These are phyloP conservation scores for Pycnomerus fuliginosus DNA, from an alignment of 2,888 invertebrate genomes.

Conservation along the genomic window DNA sequence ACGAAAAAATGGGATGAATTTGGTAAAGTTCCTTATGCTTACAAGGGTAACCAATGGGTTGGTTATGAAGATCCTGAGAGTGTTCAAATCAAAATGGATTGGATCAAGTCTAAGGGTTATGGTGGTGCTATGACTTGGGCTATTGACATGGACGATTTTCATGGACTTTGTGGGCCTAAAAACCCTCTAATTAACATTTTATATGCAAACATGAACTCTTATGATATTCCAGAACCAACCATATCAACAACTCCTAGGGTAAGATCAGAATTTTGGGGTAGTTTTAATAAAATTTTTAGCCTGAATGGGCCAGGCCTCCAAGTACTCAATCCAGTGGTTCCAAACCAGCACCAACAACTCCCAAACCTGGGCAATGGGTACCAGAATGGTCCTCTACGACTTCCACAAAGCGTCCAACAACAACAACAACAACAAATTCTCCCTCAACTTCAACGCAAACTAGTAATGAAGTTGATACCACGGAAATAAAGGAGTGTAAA, in stretches of 20 bases:
- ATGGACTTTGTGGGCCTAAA: constrained; percentile 75
- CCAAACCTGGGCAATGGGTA: constrained; percentile 41
- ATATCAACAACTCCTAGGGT: constrained; percentile 68
- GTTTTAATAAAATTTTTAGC: constrained; percentile 55
- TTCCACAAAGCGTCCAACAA: constrained; percentile 25
- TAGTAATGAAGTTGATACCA: constrained; percentile 33
- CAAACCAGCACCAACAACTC: constrained; percentile 33
- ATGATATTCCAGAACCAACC: constrained; percentile 67
- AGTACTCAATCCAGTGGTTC: constrained; percentile 61
- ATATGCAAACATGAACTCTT: constrained; percentile 69
- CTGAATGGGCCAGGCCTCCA: constrained; percentile 80
- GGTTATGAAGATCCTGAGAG: constrained; percentile 84
- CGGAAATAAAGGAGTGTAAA: constrained; percentile 58
- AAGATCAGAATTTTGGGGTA: constrained; percentile 38
- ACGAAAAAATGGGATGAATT: constrained; percentile 79
- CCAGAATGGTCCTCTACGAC: constrained; percentile 31
- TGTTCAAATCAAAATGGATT: constrained; percentile 87
- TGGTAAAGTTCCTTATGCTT: constrained; percentile 83
- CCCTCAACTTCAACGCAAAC: constrained; percentile 15
- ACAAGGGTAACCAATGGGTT: constrained; percentile 84
- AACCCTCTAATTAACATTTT: constrained; percentile 75
- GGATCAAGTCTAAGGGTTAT: constrained; percentile 78
- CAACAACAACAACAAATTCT: constrained; percentile 15
- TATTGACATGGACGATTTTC: constrained; percentile 89
- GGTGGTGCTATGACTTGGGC: constrained; percentile 93